These are phyloP conservation scores for Podocnemis expansa DNA, from an alignment of 2,113 vertebrate genomes.

Conservation along the genomic window DNA sequence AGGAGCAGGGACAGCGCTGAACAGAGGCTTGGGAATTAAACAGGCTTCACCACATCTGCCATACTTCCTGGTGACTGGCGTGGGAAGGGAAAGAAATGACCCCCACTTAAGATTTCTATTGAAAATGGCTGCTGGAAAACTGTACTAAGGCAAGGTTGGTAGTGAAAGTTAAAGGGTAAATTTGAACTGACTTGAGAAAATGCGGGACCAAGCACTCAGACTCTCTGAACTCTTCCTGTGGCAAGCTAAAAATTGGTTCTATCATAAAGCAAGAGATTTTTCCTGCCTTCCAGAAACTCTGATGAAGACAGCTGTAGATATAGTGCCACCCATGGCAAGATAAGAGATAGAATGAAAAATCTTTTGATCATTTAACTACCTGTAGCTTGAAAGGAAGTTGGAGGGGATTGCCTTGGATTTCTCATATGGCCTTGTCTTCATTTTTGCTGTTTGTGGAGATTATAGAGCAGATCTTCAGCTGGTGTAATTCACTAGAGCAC, in stretches of 20 bases:
- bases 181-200: background rate
- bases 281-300: background rate
- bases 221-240: background rate
- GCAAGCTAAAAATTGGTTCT: background rate
- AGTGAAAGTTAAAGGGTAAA: background rate
- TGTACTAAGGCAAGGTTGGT: background rate
- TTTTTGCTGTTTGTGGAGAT: background rate
- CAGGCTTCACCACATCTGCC: background rate
- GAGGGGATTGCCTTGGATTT: background rate
- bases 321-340: background rate
- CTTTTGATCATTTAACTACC: background rate
- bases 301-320: background rate
- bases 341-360: background rate
- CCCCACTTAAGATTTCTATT: background rate
- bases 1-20: background rate
- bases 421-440: background rate
- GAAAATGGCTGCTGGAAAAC: background rate
- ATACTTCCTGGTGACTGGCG: background rate
- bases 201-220: background rate
- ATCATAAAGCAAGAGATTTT: background rate
- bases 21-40: background rate
- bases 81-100: background rate
- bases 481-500: background rate
- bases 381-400: conserved; percentile 2
- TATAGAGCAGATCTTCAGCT: background rate